phyloP scores from a whole-genome alignment of 1,140 invertebrate genomes.

The Oedothorax gibbosus region DNA sequence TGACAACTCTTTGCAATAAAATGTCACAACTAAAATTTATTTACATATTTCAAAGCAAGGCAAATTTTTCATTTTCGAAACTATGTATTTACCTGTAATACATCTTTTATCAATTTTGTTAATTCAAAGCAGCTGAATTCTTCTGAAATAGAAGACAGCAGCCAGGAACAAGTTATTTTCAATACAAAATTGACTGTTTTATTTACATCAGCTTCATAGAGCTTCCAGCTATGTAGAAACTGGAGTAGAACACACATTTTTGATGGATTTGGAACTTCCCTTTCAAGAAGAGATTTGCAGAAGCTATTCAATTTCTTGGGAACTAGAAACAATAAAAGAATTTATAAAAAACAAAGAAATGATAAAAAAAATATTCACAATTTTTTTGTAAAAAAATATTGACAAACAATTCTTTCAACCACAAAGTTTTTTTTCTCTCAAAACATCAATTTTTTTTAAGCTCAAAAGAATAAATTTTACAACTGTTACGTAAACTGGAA shows the following conservation, averaged over 20 bases:
- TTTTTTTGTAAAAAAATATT: not conserved
- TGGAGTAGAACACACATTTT: constrained; percentile 23
- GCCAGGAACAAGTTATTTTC: constrained; percentile 7
- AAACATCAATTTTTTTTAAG: too few relatives aligned
- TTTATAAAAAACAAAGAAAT: not conserved
- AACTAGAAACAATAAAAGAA: constrained; percentile 15
- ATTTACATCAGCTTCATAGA: not conserved
- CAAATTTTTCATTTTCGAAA: too few relatives aligned
- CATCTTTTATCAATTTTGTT: not conserved
- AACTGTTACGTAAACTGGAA: too few relatives aligned
- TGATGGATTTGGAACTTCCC: not conserved
- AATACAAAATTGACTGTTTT: not conserved
- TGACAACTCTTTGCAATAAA: too few relatives aligned
- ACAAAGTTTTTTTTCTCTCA: too few relatives aligned
- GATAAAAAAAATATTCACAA: not conserved
- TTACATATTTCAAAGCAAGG: too few relatives aligned
- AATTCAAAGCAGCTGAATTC: not conserved
- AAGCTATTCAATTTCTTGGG: constrained; percentile 11
- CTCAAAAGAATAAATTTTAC: too few relatives aligned
- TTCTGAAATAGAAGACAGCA: not conserved
- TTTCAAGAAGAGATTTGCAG: constrained; percentile 1
- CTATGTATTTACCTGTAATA: constrained; percentile 12
- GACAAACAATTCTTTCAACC: too few relatives aligned
- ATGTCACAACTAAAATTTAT: too few relatives aligned
- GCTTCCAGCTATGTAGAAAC: not conserved